Percentiles rank a stretch among this genome's conserved stretches.
phyloP scores from a whole-genome alignment of 2,113 vertebrate species.

The Thunnus maccoyii region DNA sequence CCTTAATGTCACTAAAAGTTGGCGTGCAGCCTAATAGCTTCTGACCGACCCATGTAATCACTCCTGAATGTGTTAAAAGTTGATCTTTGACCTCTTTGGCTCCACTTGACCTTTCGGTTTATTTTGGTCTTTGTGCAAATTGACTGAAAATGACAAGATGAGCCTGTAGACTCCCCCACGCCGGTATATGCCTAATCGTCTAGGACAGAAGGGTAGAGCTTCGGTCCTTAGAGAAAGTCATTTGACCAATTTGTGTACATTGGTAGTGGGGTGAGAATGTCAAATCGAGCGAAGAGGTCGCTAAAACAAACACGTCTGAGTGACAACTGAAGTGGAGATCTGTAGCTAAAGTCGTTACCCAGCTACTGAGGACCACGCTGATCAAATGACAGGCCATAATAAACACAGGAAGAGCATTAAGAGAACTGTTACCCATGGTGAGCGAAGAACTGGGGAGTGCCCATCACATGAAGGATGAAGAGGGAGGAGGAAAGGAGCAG shows the following conservation, averaged over 20 bases:
- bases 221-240: conserved; percentile 34
- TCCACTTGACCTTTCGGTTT: conserved; percentile 58
- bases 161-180: background rate
- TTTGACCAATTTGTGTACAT: conserved; percentile 3
- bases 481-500: conserved; percentile 82
- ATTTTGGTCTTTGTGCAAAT: conserved; percentile 54
- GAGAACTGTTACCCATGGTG: conserved; percentile 81
- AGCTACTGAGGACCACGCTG: background rate
- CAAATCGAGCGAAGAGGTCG: background rate
- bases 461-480: conserved; percentile 81
- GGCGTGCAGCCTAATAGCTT: conserved; percentile 23
- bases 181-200: background rate
- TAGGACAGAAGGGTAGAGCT: background rate
- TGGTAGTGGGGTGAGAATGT: conserved; percentile 11
- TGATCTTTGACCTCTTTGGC: conserved; percentile 56
- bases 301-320: conserved; percentile 39
- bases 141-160: conserved; percentile 30
- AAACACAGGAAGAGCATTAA: conserved; percentile 60
- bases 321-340: conserved; percentile 27
- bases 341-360: background rate
- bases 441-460: conserved; percentile 72
- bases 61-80: conserved; percentile 39
- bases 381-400: conserved; percentile 48
- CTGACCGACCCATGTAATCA: conserved; percentile 41
- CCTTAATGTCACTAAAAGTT: background rate